These are phyloP conservation scores for Gephyroberyx darwinii DNA, from an alignment of 2,797 vertebrate genomes.

Conservation along the genomic window DNA sequence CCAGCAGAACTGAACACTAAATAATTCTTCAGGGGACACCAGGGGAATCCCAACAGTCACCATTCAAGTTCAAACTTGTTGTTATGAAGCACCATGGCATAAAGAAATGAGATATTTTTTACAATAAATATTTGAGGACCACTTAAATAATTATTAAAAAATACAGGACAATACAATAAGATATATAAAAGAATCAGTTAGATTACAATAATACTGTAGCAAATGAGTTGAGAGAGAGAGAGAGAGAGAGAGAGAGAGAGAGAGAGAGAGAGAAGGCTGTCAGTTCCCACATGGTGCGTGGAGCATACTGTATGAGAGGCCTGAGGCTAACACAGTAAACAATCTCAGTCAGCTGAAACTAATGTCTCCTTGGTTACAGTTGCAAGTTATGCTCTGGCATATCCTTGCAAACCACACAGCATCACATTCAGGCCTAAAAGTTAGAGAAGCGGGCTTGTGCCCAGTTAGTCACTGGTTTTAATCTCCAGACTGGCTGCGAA, in stretches of 20 bases:
- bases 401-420: constrained; percentile 38
- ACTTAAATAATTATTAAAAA: too few relatives aligned
- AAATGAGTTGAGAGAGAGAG: neutral
- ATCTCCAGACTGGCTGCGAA: constrained; percentile 42
- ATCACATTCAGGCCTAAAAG: constrained; percentile 24
- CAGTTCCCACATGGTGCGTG: constrained; percentile 26
- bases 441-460: constrained; percentile 21
- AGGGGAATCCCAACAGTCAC: neutral
- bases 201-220: too few relatives aligned
- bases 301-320: constrained; percentile 16
- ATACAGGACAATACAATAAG: too few relatives aligned
- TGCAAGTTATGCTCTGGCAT: constrained; percentile 31
- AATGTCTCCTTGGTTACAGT: constrained; percentile 39
- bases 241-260: neutral
- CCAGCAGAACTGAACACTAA: neutral
- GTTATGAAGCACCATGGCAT: neutral
- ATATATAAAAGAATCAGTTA: too few relatives aligned
- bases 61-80: neutral
- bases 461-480: constrained; percentile 47
- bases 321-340: constrained; percentile 46
- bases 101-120: too few relatives aligned
- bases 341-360: constrained; percentile 49
- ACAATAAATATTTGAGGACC: too few relatives aligned
- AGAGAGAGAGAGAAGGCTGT: neutral
- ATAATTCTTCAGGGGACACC: constrained; percentile 7